Base-by-base conservation (phyloP, 2,113 vertebrate genomes). In the Abramis brama region DNA sequence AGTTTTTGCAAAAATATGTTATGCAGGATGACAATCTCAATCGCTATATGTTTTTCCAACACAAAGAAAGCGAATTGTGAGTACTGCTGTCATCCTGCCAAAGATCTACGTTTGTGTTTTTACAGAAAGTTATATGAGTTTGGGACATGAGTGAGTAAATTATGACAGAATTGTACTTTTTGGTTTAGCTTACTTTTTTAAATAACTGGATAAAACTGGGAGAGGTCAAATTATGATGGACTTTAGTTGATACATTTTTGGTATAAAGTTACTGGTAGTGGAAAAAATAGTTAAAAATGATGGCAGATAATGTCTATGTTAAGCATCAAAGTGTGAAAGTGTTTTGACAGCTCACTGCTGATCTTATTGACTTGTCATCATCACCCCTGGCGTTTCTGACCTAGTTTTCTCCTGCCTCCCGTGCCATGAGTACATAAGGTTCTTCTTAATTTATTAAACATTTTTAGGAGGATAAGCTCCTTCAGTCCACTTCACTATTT, bases 271-370 rank as follows among this genome's bases (percentile, higher is more conserved):
- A 25, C 39, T 75, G 23, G 2, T 4, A 33, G 45, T 33, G 45
- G 45, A 1, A 52, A 25, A 55, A 55, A 8, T 25, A 8, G 12
- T 17, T 13, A 6, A 30, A 74, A 77, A 15, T 33, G 13, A 76
- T 30, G 1, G 7, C 15, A 33, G 17, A 33, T 55, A 17, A 55
- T 5, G 15, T 77, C 27, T 33, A 11, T 55, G 50, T 2, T 77
- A 27, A 77, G 12, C 27, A 15, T 5, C 47, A 55, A 77, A 23
- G 25, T 21, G 75, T 55, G 71, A 74, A 74, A 74, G 43, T 45
- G 73, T 45, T 57, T 77, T 77, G 75, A 77, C 75, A 77, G 75
- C 45, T 77, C 30, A 30, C 75, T 77, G 75, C 11, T 77, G 17
- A 55, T 77, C 75, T 77, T 62, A 80, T 80, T 19, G 36, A 80